Evolutionary conservation across 2,888 invertebrate genomes (phyloP).

Genomic region (Fabriciana adippe): DNA sequence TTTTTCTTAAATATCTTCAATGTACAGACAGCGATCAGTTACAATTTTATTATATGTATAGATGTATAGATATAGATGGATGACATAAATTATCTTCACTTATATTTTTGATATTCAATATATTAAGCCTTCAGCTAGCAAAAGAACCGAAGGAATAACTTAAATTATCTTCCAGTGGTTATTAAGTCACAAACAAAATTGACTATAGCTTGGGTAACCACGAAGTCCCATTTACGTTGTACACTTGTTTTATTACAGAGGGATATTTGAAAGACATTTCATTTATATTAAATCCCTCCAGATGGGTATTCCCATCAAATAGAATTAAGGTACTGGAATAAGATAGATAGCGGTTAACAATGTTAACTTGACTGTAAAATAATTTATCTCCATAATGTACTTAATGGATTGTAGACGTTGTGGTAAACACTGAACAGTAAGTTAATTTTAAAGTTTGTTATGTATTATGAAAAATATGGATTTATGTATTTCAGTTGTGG

Average conservation of each 20-base stretch:
- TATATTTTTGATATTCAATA: background rate
- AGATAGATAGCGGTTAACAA: constrained; percentile 8
- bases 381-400: background rate
- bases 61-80: too few species aligned
- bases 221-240: constrained; percentile 24
- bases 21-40: too few species aligned
- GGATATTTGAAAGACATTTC: constrained; percentile 35
- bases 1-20: too few species aligned
- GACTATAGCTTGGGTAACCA: constrained; percentile 20
- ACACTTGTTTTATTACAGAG: constrained; percentile 28
- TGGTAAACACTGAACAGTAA: too few species aligned
- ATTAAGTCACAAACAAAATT: constrained; percentile 19
- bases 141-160: background rate
- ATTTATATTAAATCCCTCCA: constrained; percentile 34
- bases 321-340: constrained; percentile 18
- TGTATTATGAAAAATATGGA: too few species aligned
- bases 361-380: background rate
- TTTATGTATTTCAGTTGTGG: too few species aligned
- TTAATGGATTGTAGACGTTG: background rate
- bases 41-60: too few species aligned
- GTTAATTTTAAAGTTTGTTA: too few species aligned
- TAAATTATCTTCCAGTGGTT: constrained; percentile 11
- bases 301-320: constrained; percentile 31
- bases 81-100: too few species aligned
- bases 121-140: background rate